Percentiles rank a stretch among this genome's conserved stretches.
phyloP scores from a whole-genome alignment of 2,113 vertebrate species.

The Jaculus jaculus region DNA sequence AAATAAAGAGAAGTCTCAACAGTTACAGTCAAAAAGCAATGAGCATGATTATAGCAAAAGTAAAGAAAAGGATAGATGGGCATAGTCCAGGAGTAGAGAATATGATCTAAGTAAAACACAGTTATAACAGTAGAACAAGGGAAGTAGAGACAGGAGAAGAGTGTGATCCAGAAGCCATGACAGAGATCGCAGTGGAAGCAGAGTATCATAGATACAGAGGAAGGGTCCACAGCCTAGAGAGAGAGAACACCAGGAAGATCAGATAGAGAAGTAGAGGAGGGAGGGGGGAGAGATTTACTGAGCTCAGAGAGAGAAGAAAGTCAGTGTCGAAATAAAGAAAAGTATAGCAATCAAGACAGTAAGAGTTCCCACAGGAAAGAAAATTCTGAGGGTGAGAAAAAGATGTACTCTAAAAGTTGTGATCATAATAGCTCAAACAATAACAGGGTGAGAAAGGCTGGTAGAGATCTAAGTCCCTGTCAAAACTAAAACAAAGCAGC shows the following conservation, averaged over 20 bases:
- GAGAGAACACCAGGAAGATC: constrained; percentile 88
- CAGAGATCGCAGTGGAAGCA: constrained; percentile 89
- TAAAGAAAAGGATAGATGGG: constrained; percentile 88
- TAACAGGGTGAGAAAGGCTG: constrained; percentile 86
- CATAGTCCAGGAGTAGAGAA: constrained; percentile 87
- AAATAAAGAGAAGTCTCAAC: constrained; percentile 88
- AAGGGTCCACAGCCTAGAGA: constrained; percentile 90
- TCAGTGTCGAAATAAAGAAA: constrained; percentile 87
- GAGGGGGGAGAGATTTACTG: constrained; percentile 89
- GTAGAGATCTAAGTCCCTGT: constrained; percentile 88
- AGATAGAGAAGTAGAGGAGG: constrained; percentile 83
- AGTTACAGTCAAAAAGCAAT: constrained; percentile 83
- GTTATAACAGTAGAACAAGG: constrained; percentile 89
- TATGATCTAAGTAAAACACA: constrained; percentile 85
- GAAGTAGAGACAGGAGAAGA: constrained; percentile 87
- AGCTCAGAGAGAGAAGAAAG: constrained; percentile 89
- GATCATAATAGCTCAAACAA: constrained; percentile 89
- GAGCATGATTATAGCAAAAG: constrained; percentile 87
- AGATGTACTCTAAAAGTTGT: constrained; percentile 85
- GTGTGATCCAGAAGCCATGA: constrained; percentile 88
- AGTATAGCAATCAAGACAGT: constrained; percentile 87
- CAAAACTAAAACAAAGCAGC: constrained; percentile 87
- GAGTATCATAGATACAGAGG: constrained; percentile 88
- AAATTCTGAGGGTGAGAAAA: constrained; percentile 86
- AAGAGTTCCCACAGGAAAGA: constrained; percentile 89